phyloP scores from a whole-genome alignment of 64 coral and sea anemone genomes.

The Astreopora myriophthalma region DNA sequence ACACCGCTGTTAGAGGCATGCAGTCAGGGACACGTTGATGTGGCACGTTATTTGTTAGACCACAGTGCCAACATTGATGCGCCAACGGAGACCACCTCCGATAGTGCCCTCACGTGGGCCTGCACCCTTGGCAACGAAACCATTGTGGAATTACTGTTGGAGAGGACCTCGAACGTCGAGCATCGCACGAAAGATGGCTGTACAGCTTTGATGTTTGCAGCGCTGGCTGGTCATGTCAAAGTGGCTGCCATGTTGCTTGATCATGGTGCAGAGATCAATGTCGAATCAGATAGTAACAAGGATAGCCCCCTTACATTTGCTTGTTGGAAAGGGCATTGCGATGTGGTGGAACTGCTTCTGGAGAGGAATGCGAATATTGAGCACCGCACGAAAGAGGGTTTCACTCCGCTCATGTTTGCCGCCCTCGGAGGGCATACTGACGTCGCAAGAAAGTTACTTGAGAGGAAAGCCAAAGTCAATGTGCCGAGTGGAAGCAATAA shows the following conservation, averaged over 20 bases:
- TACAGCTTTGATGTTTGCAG: slow-evolving; percentile 99
- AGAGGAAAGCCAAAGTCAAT: slow-evolving; percentile 90
- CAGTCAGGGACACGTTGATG: slow-evolving; percentile 98
- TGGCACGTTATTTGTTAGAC: slow-evolving; percentile 95
- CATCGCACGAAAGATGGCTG: slow-evolving; percentile 99
- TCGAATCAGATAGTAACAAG: slow-evolving; percentile 99
- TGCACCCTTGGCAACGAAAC: slow-evolving; percentile 98
- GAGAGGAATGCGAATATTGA: slow-evolving; percentile 96
- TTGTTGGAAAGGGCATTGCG: slow-evolving; percentile 99
- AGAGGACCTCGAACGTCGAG: slow-evolving; percentile 87
- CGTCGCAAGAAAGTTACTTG: slow-evolving; percentile 91
- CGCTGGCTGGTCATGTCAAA: slow-evolving; percentile 96
- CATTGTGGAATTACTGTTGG: slow-evolving; percentile 88
- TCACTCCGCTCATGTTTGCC: slow-evolving; percentile 99
- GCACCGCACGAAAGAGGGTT: slow-evolving; percentile 97
- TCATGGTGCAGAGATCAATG: slow-evolving; percentile 95
- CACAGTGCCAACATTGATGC: slow-evolving; percentile 96
- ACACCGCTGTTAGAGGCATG: slow-evolving; percentile 98
- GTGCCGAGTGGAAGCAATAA: slow-evolving; percentile 99
- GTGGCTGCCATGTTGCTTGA: slow-evolving; percentile 97
- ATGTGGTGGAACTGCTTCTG: slow-evolving; percentile 96
- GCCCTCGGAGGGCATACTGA: slow-evolving; percentile 97
- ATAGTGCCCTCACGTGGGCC: slow-evolving; percentile 99
- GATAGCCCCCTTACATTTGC: slow-evolving; percentile 99
- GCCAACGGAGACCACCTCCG: slow-evolving; percentile 96